Conservation (phyloP, 2,888 invertebrate species). For the Drosophila suboccidentalis region DNA sequence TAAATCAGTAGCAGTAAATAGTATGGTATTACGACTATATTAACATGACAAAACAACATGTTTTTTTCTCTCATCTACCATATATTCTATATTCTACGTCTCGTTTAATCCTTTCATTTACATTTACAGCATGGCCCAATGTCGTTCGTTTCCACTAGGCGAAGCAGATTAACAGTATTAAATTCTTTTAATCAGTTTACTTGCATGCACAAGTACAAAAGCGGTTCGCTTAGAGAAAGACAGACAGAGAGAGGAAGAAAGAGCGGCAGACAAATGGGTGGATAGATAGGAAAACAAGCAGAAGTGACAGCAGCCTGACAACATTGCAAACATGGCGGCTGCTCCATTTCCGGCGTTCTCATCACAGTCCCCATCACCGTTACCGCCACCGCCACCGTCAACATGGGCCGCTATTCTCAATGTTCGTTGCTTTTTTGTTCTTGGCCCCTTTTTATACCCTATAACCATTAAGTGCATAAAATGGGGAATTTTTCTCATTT, state of each 20-base stretch:
- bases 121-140: constrained; percentile 22
- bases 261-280: background rate
- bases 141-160: constrained; percentile 70
- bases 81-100: background rate
- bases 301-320: constrained; percentile 56
- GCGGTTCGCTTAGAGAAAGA: constrained; percentile 36
- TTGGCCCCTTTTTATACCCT: constrained; percentile 52
- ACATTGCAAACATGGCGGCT: constrained; percentile 71
- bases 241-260: background rate
- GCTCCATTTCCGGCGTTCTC: constrained; percentile 68
- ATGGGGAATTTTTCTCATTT: background rate
- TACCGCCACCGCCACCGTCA: constrained; percentile 19
- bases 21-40: background rate
- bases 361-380: constrained; percentile 23
- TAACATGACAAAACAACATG: background rate
- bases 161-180: constrained; percentile 83
- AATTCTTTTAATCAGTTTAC: constrained; percentile 81
- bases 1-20: constrained; percentile 12
- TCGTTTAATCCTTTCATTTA: constrained; percentile 9
- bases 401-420: constrained; percentile 43
- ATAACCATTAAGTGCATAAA: background rate
- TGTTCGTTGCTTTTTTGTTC: constrained; percentile 50
- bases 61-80: background rate
- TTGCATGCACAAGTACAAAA: constrained; percentile 74
- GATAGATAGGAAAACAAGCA: constrained; percentile 21